A percentile compares a stretch with the other conserved stretches of the same genome.
phyloP scores from a whole-genome alignment of 2,888 invertebrate species.

The Graphium colonna region DNA sequence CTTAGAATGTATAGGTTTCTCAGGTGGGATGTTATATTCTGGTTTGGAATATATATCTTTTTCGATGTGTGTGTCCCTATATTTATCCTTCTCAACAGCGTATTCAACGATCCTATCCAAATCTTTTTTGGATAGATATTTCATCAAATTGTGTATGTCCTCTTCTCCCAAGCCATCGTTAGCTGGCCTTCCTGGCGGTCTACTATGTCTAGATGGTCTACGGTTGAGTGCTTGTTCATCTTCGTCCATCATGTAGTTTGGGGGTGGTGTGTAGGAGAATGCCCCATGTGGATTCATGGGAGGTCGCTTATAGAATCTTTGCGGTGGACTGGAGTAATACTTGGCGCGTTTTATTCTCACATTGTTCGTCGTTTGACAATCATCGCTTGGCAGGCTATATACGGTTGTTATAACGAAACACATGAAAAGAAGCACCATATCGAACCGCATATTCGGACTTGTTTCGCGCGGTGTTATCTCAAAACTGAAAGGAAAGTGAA shows the following conservation, averaged over 20 bases:
- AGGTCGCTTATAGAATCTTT: constrained; percentile 52
- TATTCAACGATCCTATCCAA: constrained; percentile 59
- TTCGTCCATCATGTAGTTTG: constrained; percentile 42
- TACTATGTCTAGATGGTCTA: constrained; percentile 57
- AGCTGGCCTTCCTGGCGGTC: constrained; percentile 46
- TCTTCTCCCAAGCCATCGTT: constrained; percentile 56
- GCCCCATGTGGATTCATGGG: constrained; percentile 43
- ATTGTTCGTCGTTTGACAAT: constrained; percentile 34
- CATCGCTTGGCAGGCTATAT: constrained; percentile 38
- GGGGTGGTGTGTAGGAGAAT: constrained; percentile 61
- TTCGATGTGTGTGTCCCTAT: constrained; percentile 29
- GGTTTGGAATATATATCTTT: constrained; percentile 12
- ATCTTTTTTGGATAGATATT: constrained; percentile 64
- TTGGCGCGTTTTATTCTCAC: constrained; percentile 59
- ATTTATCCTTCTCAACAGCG: constrained; percentile 42
- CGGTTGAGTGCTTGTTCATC: constrained; percentile 35
- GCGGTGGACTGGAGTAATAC: constrained; percentile 51
- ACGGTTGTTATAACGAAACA: constrained; percentile 41
- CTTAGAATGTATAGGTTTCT: constrained; percentile 1
- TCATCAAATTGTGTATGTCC: constrained; percentile 59
- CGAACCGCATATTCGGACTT: constrained; percentile 26
- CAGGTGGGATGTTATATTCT: background rate
- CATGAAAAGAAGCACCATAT: constrained; percentile 34
- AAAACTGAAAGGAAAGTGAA: constrained; percentile 60
- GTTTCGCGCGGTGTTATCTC: constrained; percentile 29